phyloP scores from a whole-genome alignment of 2,113 vertebrate genomes.

The Alaudala cheleensis region DNA sequence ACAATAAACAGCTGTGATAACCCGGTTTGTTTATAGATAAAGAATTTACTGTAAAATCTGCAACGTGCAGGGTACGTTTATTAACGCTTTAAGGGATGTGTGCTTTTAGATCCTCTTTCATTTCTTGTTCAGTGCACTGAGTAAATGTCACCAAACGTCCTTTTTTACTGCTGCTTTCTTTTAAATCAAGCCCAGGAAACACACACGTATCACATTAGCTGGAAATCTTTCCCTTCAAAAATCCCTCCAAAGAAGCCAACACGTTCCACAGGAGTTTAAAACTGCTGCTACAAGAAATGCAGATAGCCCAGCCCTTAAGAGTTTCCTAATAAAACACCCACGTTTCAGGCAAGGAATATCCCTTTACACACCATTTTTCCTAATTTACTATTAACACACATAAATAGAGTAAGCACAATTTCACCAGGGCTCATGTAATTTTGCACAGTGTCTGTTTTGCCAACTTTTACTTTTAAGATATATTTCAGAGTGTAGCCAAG shows the following conservation, averaged over 20 bases:
- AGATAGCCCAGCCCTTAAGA: not conserved
- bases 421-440: conserved; percentile 53
- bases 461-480: conserved; percentile 46
- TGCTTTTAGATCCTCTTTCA: conserved; percentile 13
- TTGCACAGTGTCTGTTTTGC: not conserved
- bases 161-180: not conserved
- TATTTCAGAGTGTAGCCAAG: conserved; percentile 17
- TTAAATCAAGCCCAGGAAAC: conserved; percentile 21
- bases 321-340: not conserved
- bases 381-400: conserved; percentile 63
- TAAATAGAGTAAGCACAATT: conserved; percentile 35
- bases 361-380: conserved; percentile 39
- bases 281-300: conserved; percentile 15
- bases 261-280: not conserved
- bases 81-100: conserved; percentile 65
- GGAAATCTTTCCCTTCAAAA: conserved; percentile 26
- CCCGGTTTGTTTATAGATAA: conserved; percentile 80
- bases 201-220: not conserved
- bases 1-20: conserved; percentile 83
- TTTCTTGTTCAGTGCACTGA: not conserved
- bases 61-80: conserved; percentile 30
- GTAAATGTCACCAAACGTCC: not conserved
- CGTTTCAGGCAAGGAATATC: conserved; percentile 34
- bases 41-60: conserved; percentile 77
- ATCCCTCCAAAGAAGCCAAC: not conserved